These are phyloP conservation scores for Drosophila sordidapex DNA, from an alignment of 2,888 invertebrate species.

Conservation along the genomic window DNA sequence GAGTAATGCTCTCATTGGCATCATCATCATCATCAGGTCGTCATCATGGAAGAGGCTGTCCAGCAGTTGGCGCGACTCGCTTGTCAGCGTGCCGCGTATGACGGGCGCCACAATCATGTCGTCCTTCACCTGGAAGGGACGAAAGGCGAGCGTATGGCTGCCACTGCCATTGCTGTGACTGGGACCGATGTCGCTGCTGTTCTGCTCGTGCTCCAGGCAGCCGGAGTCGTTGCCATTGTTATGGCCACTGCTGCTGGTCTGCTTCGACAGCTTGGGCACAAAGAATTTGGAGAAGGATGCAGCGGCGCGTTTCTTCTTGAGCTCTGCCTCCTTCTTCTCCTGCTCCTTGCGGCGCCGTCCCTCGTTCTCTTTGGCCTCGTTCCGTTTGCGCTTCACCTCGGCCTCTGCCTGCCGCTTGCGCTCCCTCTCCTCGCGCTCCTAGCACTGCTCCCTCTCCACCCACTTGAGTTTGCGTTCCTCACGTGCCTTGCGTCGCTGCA, in stretches of 20 bases:
- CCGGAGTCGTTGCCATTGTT: not conserved
- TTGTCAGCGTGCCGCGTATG: slow-evolving; percentile 86
- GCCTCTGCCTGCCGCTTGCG: slow-evolving; percentile 82
- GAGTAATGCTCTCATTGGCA: slow-evolving; percentile 36
- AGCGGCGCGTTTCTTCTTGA: slow-evolving; percentile 91
- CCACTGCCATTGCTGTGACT: slow-evolving; percentile 13
- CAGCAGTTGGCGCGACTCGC: slow-evolving; percentile 86
- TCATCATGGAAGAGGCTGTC: slow-evolving; percentile 82
- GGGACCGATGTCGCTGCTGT: slow-evolving; percentile 50
- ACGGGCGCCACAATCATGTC: slow-evolving; percentile 95
- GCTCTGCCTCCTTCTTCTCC: slow-evolving; percentile 89
- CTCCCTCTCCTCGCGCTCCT: too few relatives aligned
- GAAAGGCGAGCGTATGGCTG: slow-evolving; percentile 86
- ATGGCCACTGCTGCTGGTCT: not conserved
- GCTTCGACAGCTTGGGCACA: slow-evolving; percentile 86
- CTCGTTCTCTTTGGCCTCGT: slow-evolving; percentile 84
- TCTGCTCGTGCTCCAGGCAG: slow-evolving; percentile 75
- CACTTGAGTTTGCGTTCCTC: too few relatives aligned
- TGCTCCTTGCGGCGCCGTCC: slow-evolving; percentile 87
- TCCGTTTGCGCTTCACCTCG: slow-evolving; percentile 83
- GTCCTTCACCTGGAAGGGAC: slow-evolving; percentile 91
- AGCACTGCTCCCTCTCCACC: too few relatives aligned
- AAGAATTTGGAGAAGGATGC: slow-evolving; percentile 94
- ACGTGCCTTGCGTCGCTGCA: too few relatives aligned
- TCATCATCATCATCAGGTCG: slow-evolving; percentile 3